Evolutionary conservation across 2,797 vertebrate species (phyloP).

Genomic region (Tokudaia tokunoshimensis): DNA sequence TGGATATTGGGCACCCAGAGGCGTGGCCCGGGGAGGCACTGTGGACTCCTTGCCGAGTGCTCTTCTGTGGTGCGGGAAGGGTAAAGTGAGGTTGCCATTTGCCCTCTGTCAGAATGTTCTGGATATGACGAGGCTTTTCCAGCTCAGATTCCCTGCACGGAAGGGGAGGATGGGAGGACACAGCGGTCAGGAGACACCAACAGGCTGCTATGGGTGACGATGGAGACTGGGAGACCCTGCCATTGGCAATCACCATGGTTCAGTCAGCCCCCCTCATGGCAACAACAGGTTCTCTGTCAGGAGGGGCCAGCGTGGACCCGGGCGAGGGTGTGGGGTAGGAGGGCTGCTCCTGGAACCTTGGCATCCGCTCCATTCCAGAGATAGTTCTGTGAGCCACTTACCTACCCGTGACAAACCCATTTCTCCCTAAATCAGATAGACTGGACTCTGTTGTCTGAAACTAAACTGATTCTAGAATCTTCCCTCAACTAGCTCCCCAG

Average conservation of each 20-base stretch:
- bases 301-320: background rate
- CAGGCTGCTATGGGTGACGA: background rate
- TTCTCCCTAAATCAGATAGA: background rate
- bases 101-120: background rate
- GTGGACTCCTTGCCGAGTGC: background rate
- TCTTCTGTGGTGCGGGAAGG: background rate
- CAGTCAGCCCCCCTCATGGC: background rate
- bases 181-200: too few relatives aligned
- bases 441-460: background rate
- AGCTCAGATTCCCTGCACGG: accelerated
- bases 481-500: background rate
- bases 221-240: background rate
- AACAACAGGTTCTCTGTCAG: background rate
- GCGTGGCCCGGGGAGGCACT: background rate
- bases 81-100: background rate
- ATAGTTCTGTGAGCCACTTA: background rate
- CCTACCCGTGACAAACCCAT: background rate
- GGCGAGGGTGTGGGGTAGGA: background rate
- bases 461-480: background rate
- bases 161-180: background rate
- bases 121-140: background rate
- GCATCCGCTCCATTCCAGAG: background rate
- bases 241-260: background rate
- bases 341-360: background rate
- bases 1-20: background rate